Evolutionary conservation across 1,140 invertebrate genomes (phyloP).

Genomic region (Zaprionus capensis): DNA sequence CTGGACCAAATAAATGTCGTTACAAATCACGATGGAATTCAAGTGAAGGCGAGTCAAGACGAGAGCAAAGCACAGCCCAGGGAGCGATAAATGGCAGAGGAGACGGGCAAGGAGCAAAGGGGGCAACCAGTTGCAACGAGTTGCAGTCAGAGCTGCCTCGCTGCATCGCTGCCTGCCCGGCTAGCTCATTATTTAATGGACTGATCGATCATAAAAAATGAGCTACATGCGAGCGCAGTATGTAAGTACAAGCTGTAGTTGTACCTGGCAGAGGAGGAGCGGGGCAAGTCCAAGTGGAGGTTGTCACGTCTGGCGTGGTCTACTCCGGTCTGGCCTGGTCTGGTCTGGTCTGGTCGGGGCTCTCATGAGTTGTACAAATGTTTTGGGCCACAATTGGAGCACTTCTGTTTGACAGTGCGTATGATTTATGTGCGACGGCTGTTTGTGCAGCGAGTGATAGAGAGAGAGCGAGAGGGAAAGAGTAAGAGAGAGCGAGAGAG

Average conservation of each 20-base stretch:
- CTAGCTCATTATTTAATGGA: slow-evolving; percentile 81
- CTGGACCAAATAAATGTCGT: slow-evolving; percentile 80
- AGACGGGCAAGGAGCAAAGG: background rate
- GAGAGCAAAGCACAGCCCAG: slow-evolving; percentile 67
- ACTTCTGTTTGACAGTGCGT: slow-evolving; percentile 82
- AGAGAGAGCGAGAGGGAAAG: slow-evolving; percentile 16
- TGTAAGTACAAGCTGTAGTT: slow-evolving; percentile 71
- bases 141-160: slow-evolving; percentile 7
- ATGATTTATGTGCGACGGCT: slow-evolving; percentile 74
- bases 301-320: slow-evolving; percentile 61
- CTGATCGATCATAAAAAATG: slow-evolving; percentile 83
- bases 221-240: slow-evolving; percentile 72
- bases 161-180: slow-evolving; percentile 31
- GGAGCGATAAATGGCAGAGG: slow-evolving; percentile 78
- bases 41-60: slow-evolving; percentile 57
- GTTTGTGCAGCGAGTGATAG: slow-evolving; percentile 29
- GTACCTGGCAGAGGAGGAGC: slow-evolving; percentile 51
- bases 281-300: slow-evolving; percentile 58
- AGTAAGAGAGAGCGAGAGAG: slow-evolving; percentile 8
- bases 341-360: background rate
- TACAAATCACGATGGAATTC: slow-evolving; percentile 83
- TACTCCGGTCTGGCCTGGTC: background rate
- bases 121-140: slow-evolving; percentile 35
- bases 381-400: slow-evolving; percentile 82
- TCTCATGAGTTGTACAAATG: slow-evolving; percentile 74